phyloP scores from a whole-genome alignment of 1,140 invertebrate genomes.

The Drusus annulatus region DNA sequence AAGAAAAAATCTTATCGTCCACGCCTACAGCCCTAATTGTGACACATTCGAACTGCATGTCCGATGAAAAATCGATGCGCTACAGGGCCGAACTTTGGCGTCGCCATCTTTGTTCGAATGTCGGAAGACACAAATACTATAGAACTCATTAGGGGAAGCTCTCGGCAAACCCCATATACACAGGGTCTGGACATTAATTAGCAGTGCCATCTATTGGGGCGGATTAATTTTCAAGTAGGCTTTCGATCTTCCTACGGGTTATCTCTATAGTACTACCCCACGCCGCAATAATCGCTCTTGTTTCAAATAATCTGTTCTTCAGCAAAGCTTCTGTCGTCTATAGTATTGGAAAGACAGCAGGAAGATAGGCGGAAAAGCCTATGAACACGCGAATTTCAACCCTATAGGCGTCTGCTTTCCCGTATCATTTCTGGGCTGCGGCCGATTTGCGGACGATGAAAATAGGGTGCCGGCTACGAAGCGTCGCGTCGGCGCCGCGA shows the following conservation, averaged over 20 bases:
- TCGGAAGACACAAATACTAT: background rate
- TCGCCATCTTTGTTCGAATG: conserved; percentile 41
- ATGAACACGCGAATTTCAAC: conserved; percentile 24
- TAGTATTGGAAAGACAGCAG: background rate
- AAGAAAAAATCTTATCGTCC: conserved; percentile 36
- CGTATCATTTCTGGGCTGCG: conserved; percentile 31
- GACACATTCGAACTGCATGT: conserved; percentile 33
- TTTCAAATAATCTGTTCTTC: too few species aligned
- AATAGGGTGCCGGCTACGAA: conserved; percentile 28
- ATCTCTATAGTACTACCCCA: too few species aligned
- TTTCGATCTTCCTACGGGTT: too few species aligned
- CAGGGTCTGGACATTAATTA: background rate
- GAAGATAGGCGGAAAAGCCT: background rate
- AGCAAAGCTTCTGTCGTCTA: too few species aligned
- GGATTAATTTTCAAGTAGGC: too few species aligned
- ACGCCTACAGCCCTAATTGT: conserved; percentile 32
- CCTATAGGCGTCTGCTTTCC: conserved; percentile 32
- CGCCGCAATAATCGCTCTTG: too few species aligned
- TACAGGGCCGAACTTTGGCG: conserved; percentile 15
- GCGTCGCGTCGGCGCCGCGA: conserved; percentile 11
- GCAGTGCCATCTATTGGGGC: background rate
- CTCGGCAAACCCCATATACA: background rate
- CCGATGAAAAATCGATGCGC: conserved; percentile 43
- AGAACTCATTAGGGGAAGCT: background rate
- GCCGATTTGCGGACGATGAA: conserved; percentile 25